Base-by-base conservation (phyloP, 2,797 vertebrate genomes). In the Gymnothorax reevesii region DNA sequence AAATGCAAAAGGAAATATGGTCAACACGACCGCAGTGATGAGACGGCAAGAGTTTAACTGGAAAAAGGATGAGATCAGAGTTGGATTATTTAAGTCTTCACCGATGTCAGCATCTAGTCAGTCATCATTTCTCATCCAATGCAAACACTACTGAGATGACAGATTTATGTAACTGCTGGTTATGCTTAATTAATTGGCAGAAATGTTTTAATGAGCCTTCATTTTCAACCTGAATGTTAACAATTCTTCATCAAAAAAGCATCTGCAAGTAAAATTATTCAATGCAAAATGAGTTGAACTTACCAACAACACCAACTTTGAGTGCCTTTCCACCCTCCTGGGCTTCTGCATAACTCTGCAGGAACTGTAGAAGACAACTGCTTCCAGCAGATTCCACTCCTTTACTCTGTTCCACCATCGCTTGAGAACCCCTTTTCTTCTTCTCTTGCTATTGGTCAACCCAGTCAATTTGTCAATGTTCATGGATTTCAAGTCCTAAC, bases 271-370 rank as follows among this genome's bases (percentile, higher is more conserved):
- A 42, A 42, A 49, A 59, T 62, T 9, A 33, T 64, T 60, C 13
- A 60, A 7, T 13, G 5, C 12, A 13, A 83, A 83, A 83, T 27
- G 2, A 10, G 59, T 84, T 82, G 3, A 71, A 2, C 97, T 96
- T 92, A 99, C 98, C 98, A 66, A 99, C 95, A 7, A 99, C 83
- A 0, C 97, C 98, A 88, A 99, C 97, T 86, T 93, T 96, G 87
- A 99, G 95, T 33, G 91, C 84, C 87, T 90, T 93, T 60, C 93
- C 92, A 0, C 3, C 71, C 75, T 93, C 88, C 0, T 20, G 91
- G 6, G 86, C 91, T 3, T 86, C 91, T 83, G 93, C 93, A 0
- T 96, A 91, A 27, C 89, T 88, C 7, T 89, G 86, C 25, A 99
- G 96, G 22, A 97, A 90, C 86, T 96, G 96, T 86, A 95, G 86